These are phyloP conservation scores for Sminthurides bifidus DNA, from an alignment of 1,140 invertebrate genomes.

Conservation along the genomic window DNA sequence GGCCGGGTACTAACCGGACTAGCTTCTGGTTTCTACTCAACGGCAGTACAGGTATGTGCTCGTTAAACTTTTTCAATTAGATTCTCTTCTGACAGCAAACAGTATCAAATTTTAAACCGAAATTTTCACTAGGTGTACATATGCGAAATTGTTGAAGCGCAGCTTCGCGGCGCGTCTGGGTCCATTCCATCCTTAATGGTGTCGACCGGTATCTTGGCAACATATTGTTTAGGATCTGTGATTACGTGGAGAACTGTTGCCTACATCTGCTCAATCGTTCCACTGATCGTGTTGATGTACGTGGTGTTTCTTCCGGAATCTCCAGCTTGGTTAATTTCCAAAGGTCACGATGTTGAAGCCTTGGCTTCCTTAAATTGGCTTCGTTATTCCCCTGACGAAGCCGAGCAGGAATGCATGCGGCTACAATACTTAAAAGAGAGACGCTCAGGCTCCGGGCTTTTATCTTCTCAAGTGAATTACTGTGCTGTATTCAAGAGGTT, in stretches of 20 bases:
- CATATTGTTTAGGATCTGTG: constrained; percentile 33
- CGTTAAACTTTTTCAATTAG: not conserved
- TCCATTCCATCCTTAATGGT: constrained; percentile 41
- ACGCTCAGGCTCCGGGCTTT: constrained; percentile 20
- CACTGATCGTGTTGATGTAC: constrained; percentile 44
- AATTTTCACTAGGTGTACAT: constrained; percentile 39
- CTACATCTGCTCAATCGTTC: constrained; percentile 46
- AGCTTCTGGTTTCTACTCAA: constrained; percentile 26
- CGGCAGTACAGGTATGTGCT: constrained; percentile 22
- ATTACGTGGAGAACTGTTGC: constrained; percentile 39
- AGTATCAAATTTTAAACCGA: not conserved
- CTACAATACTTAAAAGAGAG: constrained; percentile 40
- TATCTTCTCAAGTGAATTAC: constrained; percentile 2
- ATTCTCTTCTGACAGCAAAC: not conserved
- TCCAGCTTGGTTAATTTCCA: constrained; percentile 52
- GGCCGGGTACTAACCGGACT: constrained; percentile 28
- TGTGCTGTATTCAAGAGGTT: constrained; percentile 30
- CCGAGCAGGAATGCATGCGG: constrained; percentile 39
- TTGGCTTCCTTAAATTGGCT: constrained; percentile 37
- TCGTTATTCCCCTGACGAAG: constrained; percentile 36
- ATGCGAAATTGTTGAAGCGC: constrained; percentile 40
- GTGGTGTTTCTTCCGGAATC: constrained; percentile 52
- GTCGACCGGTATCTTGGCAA: constrained; percentile 35
- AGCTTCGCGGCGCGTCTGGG: constrained; percentile 40
- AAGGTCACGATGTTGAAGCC: constrained; percentile 39